Base-by-base conservation (phyloP, 2,888 invertebrate species). In the Dolichomitus sp. region DNA sequence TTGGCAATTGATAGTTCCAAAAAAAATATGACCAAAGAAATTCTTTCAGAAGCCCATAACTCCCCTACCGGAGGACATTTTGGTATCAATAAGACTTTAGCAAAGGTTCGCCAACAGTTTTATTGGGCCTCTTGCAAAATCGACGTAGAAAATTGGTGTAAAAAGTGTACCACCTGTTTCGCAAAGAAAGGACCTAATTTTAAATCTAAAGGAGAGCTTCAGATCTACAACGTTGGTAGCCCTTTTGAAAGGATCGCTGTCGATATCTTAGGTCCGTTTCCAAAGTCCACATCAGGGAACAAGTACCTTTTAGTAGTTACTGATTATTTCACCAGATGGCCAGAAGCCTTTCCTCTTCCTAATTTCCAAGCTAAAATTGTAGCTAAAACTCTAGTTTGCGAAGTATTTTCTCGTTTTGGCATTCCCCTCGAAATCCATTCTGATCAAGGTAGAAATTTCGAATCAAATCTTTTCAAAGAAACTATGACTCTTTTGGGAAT, bases 291-390 rank as follows among this genome's bases (percentile, higher is more conserved):
- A 1, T 61, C 69, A 0, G 87, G 85, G 14, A 88, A 89, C 66
- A 85, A 85, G 23, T 89, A 87, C 72, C 78, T 88, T 1, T 45
- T 89, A 19, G 88, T 89, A 0, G 85, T 84, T 0, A 85, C 83
- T 11, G 85, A 84, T 48, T 87, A 88, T 42, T 88, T 90, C 23
- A 88, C 82, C 12, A 86, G 88, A 50, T 89, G 88, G 88, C 83
- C 85, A 1, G 89, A 90, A 80, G 87, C 84, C 9, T 87, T 89
- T 30, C 86, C 92, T 3, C 61, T 92, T 14, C 88, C 88, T n/a
- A n/a, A n/a, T n/a, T n/a, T n/a, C n/a, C n/a, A n/a, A n/a, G n/a
- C n/a, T n/a, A n/a, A n/a, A n/a, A 30, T 30, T 30, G 30, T 30
- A 30, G 4, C 30, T 30, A 4, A 30, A 30, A 30, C 30, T 30